A percentile compares a stretch with the other conserved stretches of the same genome.
phyloP scores from a whole-genome alignment of 1,140 invertebrate species.

The Drosophila ficusphila region DNA sequence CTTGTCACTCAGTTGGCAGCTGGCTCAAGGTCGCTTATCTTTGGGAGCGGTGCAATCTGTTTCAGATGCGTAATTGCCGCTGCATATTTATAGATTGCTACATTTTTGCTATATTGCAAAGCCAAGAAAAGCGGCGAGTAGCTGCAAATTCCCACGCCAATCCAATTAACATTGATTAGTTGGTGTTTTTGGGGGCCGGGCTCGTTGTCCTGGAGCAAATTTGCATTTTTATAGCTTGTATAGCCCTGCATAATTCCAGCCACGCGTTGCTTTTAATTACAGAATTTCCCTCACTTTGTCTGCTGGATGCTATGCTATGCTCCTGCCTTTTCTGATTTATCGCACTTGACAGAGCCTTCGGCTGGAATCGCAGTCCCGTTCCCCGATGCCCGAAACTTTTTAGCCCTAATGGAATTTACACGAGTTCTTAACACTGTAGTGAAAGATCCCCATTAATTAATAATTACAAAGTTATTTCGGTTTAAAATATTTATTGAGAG shows the following conservation, averaged over 20 bases:
- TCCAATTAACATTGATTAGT: constrained; percentile 77
- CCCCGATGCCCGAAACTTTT: constrained; percentile 32
- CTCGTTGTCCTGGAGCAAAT: constrained; percentile 26
- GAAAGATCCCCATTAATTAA: too few species aligned
- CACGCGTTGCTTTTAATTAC: constrained; percentile 57
- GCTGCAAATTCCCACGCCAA: constrained; percentile 39
- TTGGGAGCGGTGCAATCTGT: constrained; percentile 23
- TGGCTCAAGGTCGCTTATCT: constrained; percentile 47
- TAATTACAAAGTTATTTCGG: too few species aligned
- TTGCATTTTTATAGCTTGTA: constrained; percentile 68
- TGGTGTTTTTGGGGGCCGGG: constrained; percentile 18
- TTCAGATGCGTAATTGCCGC: constrained; percentile 57
- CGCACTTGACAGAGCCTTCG: constrained; percentile 43
- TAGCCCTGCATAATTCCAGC: constrained; percentile 66
- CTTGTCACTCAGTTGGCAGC: constrained; percentile 63
- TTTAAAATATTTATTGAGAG: too few species aligned
- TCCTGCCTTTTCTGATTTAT: constrained; percentile 57
- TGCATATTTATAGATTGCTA: constrained; percentile 50
- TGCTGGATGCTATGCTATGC: constrained; percentile 20
- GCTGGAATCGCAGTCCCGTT: constrained; percentile 1
- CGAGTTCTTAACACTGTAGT: constrained; percentile 77
- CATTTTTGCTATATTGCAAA: constrained; percentile 25
- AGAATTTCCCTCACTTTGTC: constrained; percentile 24
- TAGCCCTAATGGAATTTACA: constrained; percentile 77
- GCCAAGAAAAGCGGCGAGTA: constrained; percentile 9